These are phyloP conservation scores for Tachysurus vachellii DNA, from an alignment of 2,113 vertebrate species.

Conservation along the genomic window DNA sequence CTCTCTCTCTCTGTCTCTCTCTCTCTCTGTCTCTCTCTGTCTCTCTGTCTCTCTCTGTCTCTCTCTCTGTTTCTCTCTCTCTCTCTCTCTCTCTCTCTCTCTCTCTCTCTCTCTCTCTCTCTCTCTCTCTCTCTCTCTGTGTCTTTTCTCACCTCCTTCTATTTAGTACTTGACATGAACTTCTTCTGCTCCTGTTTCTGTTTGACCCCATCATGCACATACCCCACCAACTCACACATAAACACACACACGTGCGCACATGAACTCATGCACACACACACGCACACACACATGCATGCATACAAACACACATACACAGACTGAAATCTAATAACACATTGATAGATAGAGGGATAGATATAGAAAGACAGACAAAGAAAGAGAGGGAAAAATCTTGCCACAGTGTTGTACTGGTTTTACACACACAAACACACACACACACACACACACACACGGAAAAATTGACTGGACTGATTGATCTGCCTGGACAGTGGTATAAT, in stretches of 20 bases:
- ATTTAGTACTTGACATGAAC: slow-evolving; percentile 33
- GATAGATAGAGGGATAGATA: neutral
- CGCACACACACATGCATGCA: neutral
- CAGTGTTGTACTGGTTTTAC: neutral
- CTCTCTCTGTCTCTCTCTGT: neutral
- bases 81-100: neutral
- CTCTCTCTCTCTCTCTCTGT: neutral
- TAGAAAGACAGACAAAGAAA: neutral
- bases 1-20: neutral
- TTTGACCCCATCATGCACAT: slow-evolving; percentile 35
- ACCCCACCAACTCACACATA: neutral
- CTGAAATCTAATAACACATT: slow-evolving; percentile 27
- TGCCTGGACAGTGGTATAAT: slow-evolving; percentile 26
- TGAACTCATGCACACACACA: neutral
- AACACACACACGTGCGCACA: slow-evolving; percentile 26
- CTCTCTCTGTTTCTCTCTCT: neutral
- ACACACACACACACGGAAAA: slow-evolving; percentile 9
- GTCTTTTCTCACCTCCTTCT: slow-evolving; percentile 1
- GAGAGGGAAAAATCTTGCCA: neutral
- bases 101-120: neutral
- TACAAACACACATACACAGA: no score
- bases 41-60: neutral
- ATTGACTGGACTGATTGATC: slow-evolving; percentile 24
- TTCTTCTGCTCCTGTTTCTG: slow-evolving; percentile 35
- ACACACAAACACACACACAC: neutral